A percentile compares a stretch with the other conserved stretches of the same genome.
These are phyloP conservation scores for Macaca mulatta DNA, from an alignment of 2,113 vertebrate species.

Conservation along the genomic window DNA sequence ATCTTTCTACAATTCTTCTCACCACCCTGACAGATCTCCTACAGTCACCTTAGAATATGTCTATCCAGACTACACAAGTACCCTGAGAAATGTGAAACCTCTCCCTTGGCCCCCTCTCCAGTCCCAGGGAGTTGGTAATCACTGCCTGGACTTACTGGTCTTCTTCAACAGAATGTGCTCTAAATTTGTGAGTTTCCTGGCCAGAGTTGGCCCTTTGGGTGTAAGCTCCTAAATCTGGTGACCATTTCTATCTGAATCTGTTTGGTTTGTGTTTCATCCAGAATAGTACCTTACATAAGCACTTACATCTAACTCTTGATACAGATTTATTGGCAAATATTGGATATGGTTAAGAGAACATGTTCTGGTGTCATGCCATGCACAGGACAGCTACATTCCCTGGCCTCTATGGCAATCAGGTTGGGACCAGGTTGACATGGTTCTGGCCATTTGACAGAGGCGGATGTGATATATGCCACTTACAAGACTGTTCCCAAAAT, in stretches of 20 bases:
- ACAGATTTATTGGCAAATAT: not conserved
- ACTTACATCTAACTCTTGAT: not conserved
- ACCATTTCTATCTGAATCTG: not conserved
- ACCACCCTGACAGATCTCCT: too few species aligned
- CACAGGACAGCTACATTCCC: not conserved
- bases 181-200: not conserved
- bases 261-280: not conserved
- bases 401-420: not conserved
- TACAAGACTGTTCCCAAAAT: not conserved
- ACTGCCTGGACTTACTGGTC: not conserved
- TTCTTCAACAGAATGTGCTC: not conserved
- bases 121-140: not conserved
- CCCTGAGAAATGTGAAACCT: not conserved
- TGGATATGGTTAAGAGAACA: not conserved
- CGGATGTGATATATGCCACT: not conserved
- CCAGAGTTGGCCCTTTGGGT: not conserved
- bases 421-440: not conserved
- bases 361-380: not conserved
- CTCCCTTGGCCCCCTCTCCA: not conserved
- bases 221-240: not conserved
- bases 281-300: not conserved
- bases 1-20: too few species aligned
- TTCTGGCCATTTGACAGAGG: not conserved
- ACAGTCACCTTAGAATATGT: not conserved
- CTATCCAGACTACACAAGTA: not conserved